A percentile compares a stretch with the other conserved stretches of the same genome.
These are phyloP conservation scores for Allolobophora icterica DNA, from an alignment of 2,888 invertebrate genomes.

Conservation along the genomic window DNA sequence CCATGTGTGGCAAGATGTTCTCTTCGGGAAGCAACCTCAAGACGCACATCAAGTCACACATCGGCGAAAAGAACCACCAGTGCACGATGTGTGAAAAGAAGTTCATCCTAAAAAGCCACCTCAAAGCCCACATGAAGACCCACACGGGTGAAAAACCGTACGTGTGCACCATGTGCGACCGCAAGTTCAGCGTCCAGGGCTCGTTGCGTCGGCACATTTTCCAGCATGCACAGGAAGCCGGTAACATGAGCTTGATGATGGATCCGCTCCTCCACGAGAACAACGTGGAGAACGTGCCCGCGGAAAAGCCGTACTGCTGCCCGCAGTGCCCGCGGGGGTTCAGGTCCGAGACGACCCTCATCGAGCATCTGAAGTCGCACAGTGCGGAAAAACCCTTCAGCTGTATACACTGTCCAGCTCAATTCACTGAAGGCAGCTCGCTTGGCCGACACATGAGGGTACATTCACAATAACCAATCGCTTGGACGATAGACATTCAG, in stretches of 20 bases:
- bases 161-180: slow-evolving; percentile 11
- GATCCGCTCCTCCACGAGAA: neutral
- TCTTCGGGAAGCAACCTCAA: slow-evolving; percentile 26
- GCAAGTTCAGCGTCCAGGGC: slow-evolving; percentile 19
- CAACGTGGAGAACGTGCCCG: neutral
- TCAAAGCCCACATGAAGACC: slow-evolving; percentile 4
- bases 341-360: slow-evolving; percentile 23
- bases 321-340: slow-evolving; percentile 1
- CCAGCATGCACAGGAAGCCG: neutral
- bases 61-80: slow-evolving; percentile 4
- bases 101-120: slow-evolving; percentile 23
- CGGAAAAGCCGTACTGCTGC: slow-evolving; percentile 27
- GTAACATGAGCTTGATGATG: neutral
- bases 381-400: slow-evolving; percentile 3
- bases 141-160: slow-evolving; percentile 13
- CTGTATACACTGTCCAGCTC: slow-evolving; percentile 23
- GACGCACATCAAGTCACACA: slow-evolving; percentile 25
- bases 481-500: neutral
- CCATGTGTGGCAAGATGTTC: slow-evolving; percentile 14
- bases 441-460: slow-evolving; percentile 35
- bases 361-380: slow-evolving; percentile 31
- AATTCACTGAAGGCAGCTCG: slow-evolving; percentile 31
- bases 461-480: neutral
- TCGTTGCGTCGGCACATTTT: slow-evolving; percentile 23
- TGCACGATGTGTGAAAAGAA: slow-evolving; percentile 29